phyloP scores from a whole-genome alignment of 2,797 vertebrate species.

The Knipowitschia caucasica region DNA sequence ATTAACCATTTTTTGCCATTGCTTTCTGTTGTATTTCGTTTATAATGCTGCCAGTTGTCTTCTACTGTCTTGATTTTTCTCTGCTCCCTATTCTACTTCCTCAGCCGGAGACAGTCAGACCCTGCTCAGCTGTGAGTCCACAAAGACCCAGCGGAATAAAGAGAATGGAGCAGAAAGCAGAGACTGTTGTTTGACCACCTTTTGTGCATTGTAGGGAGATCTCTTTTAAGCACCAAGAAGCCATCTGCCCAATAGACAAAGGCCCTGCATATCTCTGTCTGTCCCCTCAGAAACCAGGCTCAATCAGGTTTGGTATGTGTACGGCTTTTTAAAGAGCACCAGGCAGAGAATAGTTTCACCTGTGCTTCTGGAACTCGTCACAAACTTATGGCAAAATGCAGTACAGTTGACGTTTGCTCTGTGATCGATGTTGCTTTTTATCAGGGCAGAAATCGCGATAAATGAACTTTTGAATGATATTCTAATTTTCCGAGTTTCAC shows the following conservation, averaged over 20 bases:
- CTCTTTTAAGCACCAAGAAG: conserved; percentile 74
- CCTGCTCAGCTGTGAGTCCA: conserved; percentile 62
- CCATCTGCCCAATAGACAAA: conserved; percentile 83
- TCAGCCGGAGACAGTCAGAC: conserved; percentile 40
- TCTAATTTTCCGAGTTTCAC: too few species aligned
- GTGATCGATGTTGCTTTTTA: too few species aligned
- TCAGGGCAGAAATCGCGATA: too few species aligned
- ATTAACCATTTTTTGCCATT: conserved; percentile 38
- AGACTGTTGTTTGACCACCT: conserved; percentile 65
- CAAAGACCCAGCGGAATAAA: conserved; percentile 61
- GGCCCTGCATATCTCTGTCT: conserved; percentile 52
- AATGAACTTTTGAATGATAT: too few species aligned
- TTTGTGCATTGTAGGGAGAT: conserved; percentile 68
- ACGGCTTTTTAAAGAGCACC: conserved; percentile 46
- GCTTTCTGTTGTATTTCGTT: conserved; percentile 52
- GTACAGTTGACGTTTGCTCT: too few species aligned
- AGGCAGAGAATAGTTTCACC: conserved; percentile 62
- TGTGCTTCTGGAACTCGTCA: conserved; percentile 56
- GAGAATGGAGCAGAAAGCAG: conserved; percentile 65
- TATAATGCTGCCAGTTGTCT: conserved; percentile 28
- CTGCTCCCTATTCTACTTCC: conserved; percentile 45
- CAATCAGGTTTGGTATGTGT: conserved; percentile 48
- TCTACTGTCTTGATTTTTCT: conserved; percentile 41
- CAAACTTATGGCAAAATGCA: not conserved
- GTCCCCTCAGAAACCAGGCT: conserved; percentile 36